Conservation (phyloP, 2,113 vertebrate species). For the Tretioscincus oriximinensis region DNA sequence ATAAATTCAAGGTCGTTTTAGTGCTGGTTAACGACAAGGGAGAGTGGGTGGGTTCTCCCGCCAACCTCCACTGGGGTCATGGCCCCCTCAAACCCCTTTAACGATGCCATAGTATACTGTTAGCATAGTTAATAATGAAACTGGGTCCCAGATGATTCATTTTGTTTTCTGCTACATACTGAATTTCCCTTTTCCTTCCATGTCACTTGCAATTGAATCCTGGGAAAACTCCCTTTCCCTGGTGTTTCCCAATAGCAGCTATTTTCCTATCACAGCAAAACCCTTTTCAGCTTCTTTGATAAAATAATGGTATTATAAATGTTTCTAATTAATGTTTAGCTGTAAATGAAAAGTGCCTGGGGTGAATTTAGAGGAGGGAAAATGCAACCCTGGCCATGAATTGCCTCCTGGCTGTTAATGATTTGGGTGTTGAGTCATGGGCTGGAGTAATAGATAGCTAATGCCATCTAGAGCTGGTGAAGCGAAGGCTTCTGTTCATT, state of each 20-base stretch:
- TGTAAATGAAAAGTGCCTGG: constrained; percentile 3
- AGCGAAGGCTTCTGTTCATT: constrained; percentile 33
- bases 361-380: neutral
- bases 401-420: constrained; percentile 11
- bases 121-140: neutral
- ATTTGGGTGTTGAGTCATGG: constrained; percentile 26
- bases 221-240: neutral
- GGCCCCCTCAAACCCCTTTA: no score
- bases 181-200: neutral
- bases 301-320: constrained; percentile 39
- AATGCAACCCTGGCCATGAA: neutral
- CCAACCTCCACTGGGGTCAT: no score
- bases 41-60: no score
- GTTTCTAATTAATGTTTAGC: constrained; percentile 31
- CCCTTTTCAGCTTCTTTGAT: constrained; percentile 20
- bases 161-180: no score
- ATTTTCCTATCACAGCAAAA: constrained; percentile 38
- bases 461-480: constrained; percentile 61
- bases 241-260: constrained; percentile 1
- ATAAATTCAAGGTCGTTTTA: no score
- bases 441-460: constrained; percentile 28
- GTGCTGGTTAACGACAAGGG: no score
- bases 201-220: constrained; percentile 8
- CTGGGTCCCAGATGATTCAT: constrained; percentile 13
- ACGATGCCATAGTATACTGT: neutral